Conservation (phyloP, 2,797 vertebrate genomes). For the Muscicapa comitata region DNA sequence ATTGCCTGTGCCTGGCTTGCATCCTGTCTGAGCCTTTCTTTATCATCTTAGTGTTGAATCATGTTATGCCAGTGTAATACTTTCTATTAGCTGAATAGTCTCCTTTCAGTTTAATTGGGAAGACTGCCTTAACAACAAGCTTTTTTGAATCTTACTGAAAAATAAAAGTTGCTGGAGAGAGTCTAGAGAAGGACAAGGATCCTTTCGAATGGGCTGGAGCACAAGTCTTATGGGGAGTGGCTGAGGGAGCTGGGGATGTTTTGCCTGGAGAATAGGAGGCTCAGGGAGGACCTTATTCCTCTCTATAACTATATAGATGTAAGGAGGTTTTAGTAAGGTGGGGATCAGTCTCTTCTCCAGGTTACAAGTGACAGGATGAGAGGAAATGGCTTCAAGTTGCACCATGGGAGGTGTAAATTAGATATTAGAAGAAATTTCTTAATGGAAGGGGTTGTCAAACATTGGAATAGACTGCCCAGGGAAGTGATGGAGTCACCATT, state of each 20-base stretch:
- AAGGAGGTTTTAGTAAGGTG: neutral
- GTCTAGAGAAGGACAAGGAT: neutral
- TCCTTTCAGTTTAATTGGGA: neutral
- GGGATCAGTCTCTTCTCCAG: neutral
- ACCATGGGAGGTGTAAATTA: neutral
- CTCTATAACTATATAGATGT: neutral
- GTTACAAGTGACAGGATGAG: neutral
- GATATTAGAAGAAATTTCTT: neutral
- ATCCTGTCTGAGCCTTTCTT: neutral
- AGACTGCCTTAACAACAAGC: neutral
- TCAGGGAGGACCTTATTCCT: neutral
- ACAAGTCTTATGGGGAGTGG: neutral
- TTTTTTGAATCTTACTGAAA: neutral
- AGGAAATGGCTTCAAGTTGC: neutral
- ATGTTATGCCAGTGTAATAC: neutral
- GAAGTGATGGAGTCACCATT: neutral
- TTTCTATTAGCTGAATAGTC: neutral
- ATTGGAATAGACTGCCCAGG: neutral
- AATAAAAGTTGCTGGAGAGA: neutral
- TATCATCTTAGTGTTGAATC: neutral
- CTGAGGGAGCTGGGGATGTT: neutral
- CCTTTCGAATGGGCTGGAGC: neutral
- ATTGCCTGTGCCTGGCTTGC: neutral
- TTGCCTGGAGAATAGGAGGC: neutral
- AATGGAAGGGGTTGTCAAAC: neutral